These are phyloP conservation scores for Ariolimax columbianus DNA, from an alignment of 2,888 invertebrate genomes.

Conservation along the genomic window DNA sequence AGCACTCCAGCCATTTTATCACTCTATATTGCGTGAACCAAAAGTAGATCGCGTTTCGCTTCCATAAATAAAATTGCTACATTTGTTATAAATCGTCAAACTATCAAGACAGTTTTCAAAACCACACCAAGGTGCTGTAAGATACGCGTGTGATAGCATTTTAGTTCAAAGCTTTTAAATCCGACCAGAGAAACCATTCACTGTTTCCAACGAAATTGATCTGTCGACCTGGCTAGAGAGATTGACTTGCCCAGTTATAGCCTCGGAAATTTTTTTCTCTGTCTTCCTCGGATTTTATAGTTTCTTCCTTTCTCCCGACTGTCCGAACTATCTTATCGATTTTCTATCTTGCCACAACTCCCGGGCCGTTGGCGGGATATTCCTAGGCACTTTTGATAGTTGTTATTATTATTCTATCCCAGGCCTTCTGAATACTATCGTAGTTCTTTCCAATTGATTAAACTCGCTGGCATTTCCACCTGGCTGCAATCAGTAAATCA, in stretches of 20 bases:
- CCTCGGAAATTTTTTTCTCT: constrained; percentile 1
- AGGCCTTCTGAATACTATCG: not conserved
- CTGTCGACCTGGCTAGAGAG: constrained; percentile 4
- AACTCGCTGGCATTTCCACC: not conserved
- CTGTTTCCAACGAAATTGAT: constrained; percentile 22
- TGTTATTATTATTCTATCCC: not conserved
- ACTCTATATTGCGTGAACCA: too few relatives aligned
- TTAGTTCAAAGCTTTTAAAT: constrained; percentile 26
- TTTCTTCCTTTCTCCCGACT: not conserved
- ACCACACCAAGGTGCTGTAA: not conserved
- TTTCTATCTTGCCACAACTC: not conserved
- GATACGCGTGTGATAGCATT: not conserved
- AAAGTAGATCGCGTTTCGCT: too few relatives aligned
- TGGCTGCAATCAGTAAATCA: not conserved
- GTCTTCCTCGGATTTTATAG: not conserved
- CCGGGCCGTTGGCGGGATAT: too few relatives aligned
- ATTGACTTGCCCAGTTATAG: constrained; percentile 6
- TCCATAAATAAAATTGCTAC: not conserved
- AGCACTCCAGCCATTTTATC: too few relatives aligned
- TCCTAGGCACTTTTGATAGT: not conserved
- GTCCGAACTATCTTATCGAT: not conserved
- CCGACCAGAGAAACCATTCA: not conserved
- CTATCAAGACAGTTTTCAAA: not conserved
- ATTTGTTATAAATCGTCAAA: constrained; percentile 1
- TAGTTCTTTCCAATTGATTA: not conserved